A percentile compares a stretch with the other conserved stretches of the same genome.
These are phyloP conservation scores for Euura lappo DNA, from an alignment of 1,140 invertebrate genomes.

Conservation along the genomic window DNA sequence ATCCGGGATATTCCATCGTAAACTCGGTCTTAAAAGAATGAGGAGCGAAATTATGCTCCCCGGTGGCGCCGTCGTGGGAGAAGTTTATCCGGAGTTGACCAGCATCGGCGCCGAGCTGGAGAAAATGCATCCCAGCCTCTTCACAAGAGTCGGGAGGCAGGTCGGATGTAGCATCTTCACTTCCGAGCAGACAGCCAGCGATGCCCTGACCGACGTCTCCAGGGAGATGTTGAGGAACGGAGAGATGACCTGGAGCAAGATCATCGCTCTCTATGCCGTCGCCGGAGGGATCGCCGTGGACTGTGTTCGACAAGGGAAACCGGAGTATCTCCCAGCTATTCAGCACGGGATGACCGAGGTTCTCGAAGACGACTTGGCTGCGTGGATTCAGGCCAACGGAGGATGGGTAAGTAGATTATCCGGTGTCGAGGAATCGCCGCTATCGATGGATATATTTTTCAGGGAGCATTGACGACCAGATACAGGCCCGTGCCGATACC, in stretches of 20 bases:
- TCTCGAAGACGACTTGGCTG: slow-evolving; percentile 69
- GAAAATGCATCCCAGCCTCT: slow-evolving; percentile 70
- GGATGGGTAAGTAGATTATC: slow-evolving; percentile 69
- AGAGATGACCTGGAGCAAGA: slow-evolving; percentile 72
- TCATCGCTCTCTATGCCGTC: slow-evolving; percentile 72
- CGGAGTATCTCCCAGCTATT: slow-evolving; percentile 68
- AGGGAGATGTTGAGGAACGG: slow-evolving; percentile 63
- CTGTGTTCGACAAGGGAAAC: slow-evolving; percentile 70
- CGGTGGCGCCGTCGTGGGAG: slow-evolving; percentile 58
- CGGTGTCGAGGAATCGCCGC: background rate
- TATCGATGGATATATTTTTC: slow-evolving; percentile 18
- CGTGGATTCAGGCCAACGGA: slow-evolving; percentile 74
- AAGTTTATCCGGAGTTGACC: slow-evolving; percentile 66
- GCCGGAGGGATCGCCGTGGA: slow-evolving; percentile 74
- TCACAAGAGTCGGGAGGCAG: slow-evolving; percentile 66
- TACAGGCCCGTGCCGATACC: slow-evolving; percentile 35
- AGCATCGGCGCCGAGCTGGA: slow-evolving; percentile 69
- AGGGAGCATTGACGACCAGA: slow-evolving; percentile 35
- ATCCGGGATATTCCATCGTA: slow-evolving; percentile 70
- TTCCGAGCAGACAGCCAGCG: slow-evolving; percentile 62
- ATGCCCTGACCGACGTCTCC: slow-evolving; percentile 65
- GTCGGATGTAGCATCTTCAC: slow-evolving; percentile 62
- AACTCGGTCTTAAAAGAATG: slow-evolving; percentile 72
- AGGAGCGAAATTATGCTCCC: slow-evolving; percentile 65
- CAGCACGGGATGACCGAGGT: slow-evolving; percentile 67